Evolutionary conservation across 2,888 invertebrate species (phyloP).

Genomic region (Notodromas monacha): DNA sequence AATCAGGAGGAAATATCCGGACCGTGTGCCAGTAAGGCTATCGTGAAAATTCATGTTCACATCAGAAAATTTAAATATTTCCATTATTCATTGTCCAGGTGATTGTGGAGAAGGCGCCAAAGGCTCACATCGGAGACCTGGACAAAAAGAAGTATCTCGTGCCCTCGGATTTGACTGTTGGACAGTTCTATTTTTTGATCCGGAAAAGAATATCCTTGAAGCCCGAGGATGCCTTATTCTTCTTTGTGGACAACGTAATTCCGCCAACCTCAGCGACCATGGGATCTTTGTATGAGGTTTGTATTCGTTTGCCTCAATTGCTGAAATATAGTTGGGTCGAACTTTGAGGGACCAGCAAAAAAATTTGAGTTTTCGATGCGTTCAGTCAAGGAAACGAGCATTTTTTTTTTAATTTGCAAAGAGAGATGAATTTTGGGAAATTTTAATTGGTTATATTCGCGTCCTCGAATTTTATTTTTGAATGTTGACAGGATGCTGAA

Average conservation of each 20-base stretch:
- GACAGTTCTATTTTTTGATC: constrained; percentile 86
- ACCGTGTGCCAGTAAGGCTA: constrained; percentile 73
- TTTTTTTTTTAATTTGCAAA: too few relatives aligned
- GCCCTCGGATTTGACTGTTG: constrained; percentile 75
- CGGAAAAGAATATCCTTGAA: constrained; percentile 74
- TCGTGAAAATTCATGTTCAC: too few relatives aligned
- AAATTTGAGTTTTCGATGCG: too few relatives aligned
- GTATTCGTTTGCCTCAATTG: too few relatives aligned
- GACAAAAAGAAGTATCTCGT: constrained; percentile 92
- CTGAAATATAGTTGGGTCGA: too few relatives aligned
- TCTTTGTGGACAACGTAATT: constrained; percentile 88
- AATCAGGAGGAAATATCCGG: constrained; percentile 79
- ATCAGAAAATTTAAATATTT: constrained; percentile 7
- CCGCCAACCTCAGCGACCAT: constrained; percentile 85
- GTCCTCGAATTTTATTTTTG: too few relatives aligned
- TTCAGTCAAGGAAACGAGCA: too few relatives aligned
- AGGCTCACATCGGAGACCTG: constrained; percentile 66
- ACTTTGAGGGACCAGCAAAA: too few relatives aligned
- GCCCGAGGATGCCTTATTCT: constrained; percentile 81
- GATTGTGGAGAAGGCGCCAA: constrained; percentile 85
- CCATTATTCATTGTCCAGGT: constrained; percentile 23
- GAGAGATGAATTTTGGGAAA: too few relatives aligned
- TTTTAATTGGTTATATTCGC: too few relatives aligned
- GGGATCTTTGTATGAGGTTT: constrained; percentile 77
- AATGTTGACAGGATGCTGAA: too few relatives aligned